Evolutionary conservation across 2,113 vertebrate genomes (phyloP).

Genomic region (Lepus europaeus): DNA sequence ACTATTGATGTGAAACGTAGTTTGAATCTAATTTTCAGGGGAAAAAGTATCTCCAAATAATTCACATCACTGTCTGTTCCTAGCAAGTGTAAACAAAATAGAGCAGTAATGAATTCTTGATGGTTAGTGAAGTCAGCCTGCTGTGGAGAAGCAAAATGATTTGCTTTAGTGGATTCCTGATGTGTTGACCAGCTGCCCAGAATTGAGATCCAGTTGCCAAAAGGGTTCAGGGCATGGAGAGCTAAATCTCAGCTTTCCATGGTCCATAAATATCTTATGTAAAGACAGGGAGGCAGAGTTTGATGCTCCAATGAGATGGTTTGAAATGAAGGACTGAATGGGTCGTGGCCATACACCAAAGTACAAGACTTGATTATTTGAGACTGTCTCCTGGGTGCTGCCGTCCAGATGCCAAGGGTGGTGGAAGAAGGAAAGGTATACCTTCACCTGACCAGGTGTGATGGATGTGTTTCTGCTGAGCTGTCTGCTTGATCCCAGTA

Average conservation of each 20-base stretch:
- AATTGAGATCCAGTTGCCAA: constrained; percentile 71
- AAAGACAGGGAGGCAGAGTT: background rate
- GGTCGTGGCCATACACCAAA: background rate
- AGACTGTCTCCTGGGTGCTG: background rate
- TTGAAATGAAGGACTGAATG: background rate
- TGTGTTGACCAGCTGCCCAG: constrained; percentile 70
- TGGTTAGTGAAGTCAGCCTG: constrained; percentile 72
- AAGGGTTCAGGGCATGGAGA: constrained; percentile 34
- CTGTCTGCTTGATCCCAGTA: background rate
- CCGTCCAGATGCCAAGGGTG: background rate
- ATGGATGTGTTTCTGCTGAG: background rate
- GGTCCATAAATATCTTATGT: background rate
- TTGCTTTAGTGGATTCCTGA: constrained; percentile 72
- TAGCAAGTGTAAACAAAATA: constrained; percentile 55
- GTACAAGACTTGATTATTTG: too few relatives aligned
- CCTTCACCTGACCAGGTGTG: rapidly evolving
- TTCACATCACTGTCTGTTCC: constrained; percentile 53
- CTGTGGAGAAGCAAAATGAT: constrained; percentile 69
- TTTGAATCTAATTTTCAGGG: constrained; percentile 67
- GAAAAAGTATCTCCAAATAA: constrained; percentile 52
- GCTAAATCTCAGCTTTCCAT: constrained; percentile 52
- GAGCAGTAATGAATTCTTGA: constrained; percentile 77
- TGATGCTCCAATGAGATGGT: background rate
- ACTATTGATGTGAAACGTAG: constrained; percentile 27
- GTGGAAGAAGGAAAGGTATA: background rate